These are phyloP conservation scores for Lysandra coridon DNA, from an alignment of 2,888 invertebrate genomes.

Conservation along the genomic window DNA sequence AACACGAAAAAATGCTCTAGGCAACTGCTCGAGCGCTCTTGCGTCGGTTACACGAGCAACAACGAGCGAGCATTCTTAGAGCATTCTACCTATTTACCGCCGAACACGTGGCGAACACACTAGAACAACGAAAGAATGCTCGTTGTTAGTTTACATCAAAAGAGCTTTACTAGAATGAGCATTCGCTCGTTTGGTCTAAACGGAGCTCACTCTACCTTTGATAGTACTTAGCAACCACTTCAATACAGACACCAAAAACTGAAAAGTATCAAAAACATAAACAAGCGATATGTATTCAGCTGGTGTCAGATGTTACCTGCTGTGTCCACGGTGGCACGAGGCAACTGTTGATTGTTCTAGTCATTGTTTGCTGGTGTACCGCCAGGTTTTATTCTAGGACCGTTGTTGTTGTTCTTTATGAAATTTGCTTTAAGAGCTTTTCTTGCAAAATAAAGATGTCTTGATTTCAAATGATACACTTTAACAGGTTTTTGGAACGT, in stretches of 20 bases:
- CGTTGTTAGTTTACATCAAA: no score
- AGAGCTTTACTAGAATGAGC: no score
- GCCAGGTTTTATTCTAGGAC: not conserved
- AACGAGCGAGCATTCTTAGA: no score
- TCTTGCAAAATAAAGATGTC: not conserved
- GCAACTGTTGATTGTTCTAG: not conserved
- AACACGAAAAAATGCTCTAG: no score
- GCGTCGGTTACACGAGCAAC: no score
- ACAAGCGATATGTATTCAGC: not conserved
- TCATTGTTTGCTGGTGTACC: not conserved
- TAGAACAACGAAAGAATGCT: no score
- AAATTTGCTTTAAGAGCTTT: not conserved
- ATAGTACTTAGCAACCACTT: not conserved
- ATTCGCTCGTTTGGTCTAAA: no score
- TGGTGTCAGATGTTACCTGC: not conserved
- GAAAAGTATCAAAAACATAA: not conserved
- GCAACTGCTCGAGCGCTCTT: no score
- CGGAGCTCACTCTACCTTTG: no score
- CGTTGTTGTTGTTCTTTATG: not conserved
- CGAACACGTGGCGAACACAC: no score
- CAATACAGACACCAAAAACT: not conserved
- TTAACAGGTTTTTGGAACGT: not conserved
- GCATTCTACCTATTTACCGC: no score
- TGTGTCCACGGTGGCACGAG: not conserved
- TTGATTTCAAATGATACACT: not conserved